These are phyloP conservation scores for Iphiclides podalirius DNA, from an alignment of 2,888 invertebrate genomes.

Conservation along the genomic window DNA sequence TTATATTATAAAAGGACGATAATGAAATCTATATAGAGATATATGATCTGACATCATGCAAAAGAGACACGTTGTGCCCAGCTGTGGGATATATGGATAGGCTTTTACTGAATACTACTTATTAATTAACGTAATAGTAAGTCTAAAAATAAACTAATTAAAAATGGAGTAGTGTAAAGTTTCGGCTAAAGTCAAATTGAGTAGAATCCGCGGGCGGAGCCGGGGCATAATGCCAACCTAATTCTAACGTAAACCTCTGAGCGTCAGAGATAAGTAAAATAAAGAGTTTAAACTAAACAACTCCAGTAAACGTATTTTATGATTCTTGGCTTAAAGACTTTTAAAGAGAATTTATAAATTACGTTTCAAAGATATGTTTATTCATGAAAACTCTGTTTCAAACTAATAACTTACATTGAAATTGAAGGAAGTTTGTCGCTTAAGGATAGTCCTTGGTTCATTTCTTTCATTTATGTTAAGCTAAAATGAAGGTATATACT, in stretches of 20 bases:
- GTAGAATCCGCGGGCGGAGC: conserved; percentile 1
- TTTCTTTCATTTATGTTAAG: too few relatives aligned
- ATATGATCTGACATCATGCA: too few relatives aligned
- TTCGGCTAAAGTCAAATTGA: conserved; percentile 12
- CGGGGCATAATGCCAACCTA: conserved; percentile 12
- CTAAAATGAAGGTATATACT: too few relatives aligned
- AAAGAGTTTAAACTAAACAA: conserved; percentile 19
- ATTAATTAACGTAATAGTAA: neutral
- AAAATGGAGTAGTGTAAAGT: conserved; percentile 1
- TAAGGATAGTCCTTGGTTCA: conserved; percentile 7
- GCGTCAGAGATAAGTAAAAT: conserved; percentile 19
- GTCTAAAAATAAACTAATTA: neutral
- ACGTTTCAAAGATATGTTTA: conserved; percentile 12
- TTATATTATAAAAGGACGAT: too few relatives aligned
- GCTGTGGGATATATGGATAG: too few relatives aligned
- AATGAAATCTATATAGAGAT: too few relatives aligned
- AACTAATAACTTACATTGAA: conserved; percentile 8
- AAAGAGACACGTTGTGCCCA: too few relatives aligned
- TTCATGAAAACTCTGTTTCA: conserved; percentile 9
- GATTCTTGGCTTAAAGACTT: conserved; percentile 11
- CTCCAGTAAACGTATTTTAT: conserved; percentile 5
- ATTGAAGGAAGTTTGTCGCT: conserved; percentile 2
- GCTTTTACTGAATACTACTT: too few relatives aligned
- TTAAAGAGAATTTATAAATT: conserved; percentile 15
- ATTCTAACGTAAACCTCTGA: conserved; percentile 17